Evolutionary conservation across 2,113 vertebrate species (phyloP).

Genomic region (Falcunculus frontatus): DNA sequence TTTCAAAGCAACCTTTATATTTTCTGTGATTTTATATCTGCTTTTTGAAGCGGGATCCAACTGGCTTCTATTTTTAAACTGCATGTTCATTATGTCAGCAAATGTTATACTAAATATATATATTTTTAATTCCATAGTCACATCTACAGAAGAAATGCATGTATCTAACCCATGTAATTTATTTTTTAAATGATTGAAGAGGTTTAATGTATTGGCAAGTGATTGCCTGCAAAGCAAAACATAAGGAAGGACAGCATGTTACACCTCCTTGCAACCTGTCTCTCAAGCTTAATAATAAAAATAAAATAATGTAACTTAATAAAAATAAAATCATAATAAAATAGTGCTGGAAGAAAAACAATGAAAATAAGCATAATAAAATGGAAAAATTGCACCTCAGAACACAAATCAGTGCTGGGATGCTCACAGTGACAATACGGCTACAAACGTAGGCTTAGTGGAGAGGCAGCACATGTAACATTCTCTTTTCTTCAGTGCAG

Average conservation of each 20-base stretch:
- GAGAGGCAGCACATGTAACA: neutral
- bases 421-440: neutral
- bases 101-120: neutral
- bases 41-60: neutral
- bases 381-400: neutral
- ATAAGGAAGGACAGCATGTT: neutral
- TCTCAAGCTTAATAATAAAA: neutral
- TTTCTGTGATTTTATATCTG: neutral
- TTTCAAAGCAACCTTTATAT: neutral
- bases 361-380: neutral
- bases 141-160: neutral
- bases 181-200: neutral
- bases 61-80: conserved; percentile 21
- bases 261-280: neutral
- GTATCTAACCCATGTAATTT: neutral
- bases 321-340: neutral
- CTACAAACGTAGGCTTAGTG: neutral
- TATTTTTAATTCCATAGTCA: neutral
- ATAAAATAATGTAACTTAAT: neutral
- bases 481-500: neutral
- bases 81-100: neutral
- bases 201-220: neutral
- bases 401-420: neutral
- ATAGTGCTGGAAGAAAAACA: neutral
- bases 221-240: neutral